Evolutionary conservation across 2,888 invertebrate species (phyloP).

Genomic region (Phengaris arion): DNA sequence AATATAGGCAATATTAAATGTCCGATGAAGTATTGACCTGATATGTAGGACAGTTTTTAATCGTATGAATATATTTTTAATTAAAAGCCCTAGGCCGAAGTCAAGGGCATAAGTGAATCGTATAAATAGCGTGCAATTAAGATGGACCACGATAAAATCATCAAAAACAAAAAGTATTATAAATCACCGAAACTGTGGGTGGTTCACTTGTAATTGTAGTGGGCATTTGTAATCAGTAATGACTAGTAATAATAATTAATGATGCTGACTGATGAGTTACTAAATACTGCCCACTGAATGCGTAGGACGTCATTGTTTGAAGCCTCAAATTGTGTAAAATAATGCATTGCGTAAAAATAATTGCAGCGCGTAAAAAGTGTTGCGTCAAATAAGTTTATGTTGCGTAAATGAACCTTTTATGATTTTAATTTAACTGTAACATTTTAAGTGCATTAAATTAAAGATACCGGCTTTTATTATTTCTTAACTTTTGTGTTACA

Average conservation of each 20-base stretch:
- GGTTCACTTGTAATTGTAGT: conserved; percentile 49
- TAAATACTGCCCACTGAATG: conserved; percentile 60
- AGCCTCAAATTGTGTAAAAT: conserved; percentile 5
- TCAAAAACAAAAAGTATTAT: conserved; percentile 50
- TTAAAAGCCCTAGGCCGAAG: neutral
- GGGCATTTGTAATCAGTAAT: conserved; percentile 70
- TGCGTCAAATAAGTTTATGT: neutral
- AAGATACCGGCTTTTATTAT: neutral
- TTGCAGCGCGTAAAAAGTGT: conserved; percentile 43
- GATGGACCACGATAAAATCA: conserved; percentile 31
- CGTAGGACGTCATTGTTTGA: conserved; percentile 48
- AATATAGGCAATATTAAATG: no score
- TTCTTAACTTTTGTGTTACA: neutral
- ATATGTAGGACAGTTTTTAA: neutral
- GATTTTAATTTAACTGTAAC: neutral
- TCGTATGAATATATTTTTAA: neutral
- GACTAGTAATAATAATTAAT: conserved; percentile 74
- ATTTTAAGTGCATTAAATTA: neutral
- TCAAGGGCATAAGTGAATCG: neutral
- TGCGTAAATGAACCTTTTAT: neutral
- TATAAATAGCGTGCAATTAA: conserved; percentile 3
- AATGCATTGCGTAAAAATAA: conserved; percentile 37
- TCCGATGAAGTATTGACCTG: no score
- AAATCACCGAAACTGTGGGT: conserved; percentile 50
- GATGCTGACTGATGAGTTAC: conserved; percentile 42